Evolutionary conservation across 2,888 invertebrate genomes (phyloP).

Genomic region (Acrobasis repandana): DNA sequence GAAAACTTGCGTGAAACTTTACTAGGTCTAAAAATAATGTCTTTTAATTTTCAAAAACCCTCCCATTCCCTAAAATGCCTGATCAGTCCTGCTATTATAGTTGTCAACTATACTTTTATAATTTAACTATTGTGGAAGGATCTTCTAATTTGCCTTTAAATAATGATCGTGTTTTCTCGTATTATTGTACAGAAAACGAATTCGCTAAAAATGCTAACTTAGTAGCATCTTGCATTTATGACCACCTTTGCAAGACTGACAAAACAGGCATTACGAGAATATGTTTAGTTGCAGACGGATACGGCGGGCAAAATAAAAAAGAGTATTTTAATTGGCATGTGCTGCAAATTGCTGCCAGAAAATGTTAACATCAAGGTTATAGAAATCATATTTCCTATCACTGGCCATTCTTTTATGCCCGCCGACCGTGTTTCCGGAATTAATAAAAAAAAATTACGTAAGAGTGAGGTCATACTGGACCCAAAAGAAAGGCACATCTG

Average conservation of each 20-base stretch:
- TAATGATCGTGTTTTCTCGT: conserved; percentile 37
- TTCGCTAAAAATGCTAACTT: conserved; percentile 33
- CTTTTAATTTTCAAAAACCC: conserved; percentile 49
- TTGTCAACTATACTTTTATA: conserved; percentile 36
- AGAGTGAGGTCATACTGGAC: too few species aligned
- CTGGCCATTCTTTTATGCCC: not conserved
- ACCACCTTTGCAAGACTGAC: conserved; percentile 33
- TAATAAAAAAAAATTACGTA: too few species aligned
- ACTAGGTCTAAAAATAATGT: conserved; percentile 35
- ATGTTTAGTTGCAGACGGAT: conserved; percentile 32
- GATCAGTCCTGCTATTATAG: conserved; percentile 36
- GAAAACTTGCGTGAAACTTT: not conserved
- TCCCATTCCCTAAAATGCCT: conserved; percentile 38
- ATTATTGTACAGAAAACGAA: conserved; percentile 37
- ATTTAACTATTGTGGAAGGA: conserved; percentile 34
- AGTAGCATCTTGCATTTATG: conserved; percentile 29
- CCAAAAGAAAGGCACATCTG: too few species aligned
- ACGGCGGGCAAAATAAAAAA: conserved; percentile 34
- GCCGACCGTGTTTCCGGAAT: too few species aligned
- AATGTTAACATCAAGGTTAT: conserved; percentile 13
- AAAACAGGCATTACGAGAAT: conserved; percentile 30
- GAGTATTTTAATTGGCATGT: conserved; percentile 28
- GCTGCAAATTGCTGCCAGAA: conserved; percentile 27
- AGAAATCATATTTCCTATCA: conserved; percentile 27
- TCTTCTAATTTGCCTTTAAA: conserved; percentile 28